A percentile compares a stretch with the other conserved stretches of the same genome.
These are phyloP conservation scores for Lasioglossum pauxillum DNA, from an alignment of 2,888 invertebrate genomes.

Conservation along the genomic window DNA sequence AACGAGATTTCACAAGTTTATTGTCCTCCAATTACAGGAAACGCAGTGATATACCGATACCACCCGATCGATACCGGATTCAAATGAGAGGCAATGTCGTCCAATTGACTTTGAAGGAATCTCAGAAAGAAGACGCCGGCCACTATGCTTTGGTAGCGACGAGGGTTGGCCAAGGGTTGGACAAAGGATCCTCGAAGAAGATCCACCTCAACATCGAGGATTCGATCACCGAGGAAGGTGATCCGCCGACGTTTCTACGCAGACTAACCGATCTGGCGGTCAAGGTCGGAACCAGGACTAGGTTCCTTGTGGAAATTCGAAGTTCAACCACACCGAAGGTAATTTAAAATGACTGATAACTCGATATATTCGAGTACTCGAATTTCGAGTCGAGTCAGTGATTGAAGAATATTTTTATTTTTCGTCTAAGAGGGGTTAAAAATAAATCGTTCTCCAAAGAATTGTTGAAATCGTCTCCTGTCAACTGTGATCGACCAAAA, in stretches of 20 bases:
- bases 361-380: too few species aligned
- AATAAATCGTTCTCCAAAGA: too few species aligned
- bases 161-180: conserved; percentile 86
- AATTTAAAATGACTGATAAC: conserved; percentile 38
- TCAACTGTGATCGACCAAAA: too few species aligned
- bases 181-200: conserved; percentile 86
- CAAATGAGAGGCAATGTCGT: conserved; percentile 88
- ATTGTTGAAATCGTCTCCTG: too few species aligned
- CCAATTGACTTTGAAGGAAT: conserved; percentile 85
- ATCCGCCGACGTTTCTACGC: conserved; percentile 93
- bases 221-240: conserved; percentile 85
- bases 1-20: not conserved
- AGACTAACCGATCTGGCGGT: conserved; percentile 94
- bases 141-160: conserved; percentile 89
- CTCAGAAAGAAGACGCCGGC: conserved; percentile 84
- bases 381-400: too few species aligned
- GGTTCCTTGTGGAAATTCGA: conserved; percentile 93
- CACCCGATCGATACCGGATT: conserved; percentile 88
- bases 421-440: too few species aligned
- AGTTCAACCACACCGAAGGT: conserved; percentile 93
- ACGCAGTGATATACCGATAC: conserved; percentile 85
- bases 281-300: conserved; percentile 94
- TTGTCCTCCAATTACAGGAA: conserved; percentile 63
- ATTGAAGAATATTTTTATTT: too few species aligned
- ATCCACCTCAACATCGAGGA: conserved; percentile 80